A percentile compares a stretch with the other conserved stretches of the same genome.
Evolutionary conservation across 1,140 invertebrate genomes (phyloP).

Genomic region (Polypedilum vanderplanki): DNA sequence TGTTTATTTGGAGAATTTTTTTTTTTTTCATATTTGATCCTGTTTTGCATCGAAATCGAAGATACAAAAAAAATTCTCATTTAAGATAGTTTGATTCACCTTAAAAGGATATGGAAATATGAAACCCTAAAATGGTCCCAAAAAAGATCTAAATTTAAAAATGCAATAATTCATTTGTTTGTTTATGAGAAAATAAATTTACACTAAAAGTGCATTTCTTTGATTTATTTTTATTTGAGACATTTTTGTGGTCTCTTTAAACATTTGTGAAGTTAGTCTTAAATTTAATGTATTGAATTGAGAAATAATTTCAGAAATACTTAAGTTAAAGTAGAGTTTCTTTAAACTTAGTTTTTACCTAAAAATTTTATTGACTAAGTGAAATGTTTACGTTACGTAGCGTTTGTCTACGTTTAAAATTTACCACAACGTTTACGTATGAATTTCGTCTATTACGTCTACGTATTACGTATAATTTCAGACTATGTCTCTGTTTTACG

Average conservation of each 20-base stretch:
- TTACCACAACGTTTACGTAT: too few species aligned
- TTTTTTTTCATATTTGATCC: background rate
- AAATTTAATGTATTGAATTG: too few species aligned
- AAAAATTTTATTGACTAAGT: too few species aligned
- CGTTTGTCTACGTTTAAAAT: too few species aligned
- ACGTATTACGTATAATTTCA: too few species aligned
- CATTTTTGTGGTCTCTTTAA: background rate
- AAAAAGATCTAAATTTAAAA: background rate
- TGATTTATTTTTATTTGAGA: conserved; percentile 13
- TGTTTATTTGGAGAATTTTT: conserved; percentile 12
- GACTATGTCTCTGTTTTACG: too few species aligned
- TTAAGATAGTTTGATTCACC: background rate
- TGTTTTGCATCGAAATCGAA: conserved; percentile 8
- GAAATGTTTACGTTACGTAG: too few species aligned
- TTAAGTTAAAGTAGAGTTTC: too few species aligned
- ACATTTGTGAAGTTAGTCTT: background rate
- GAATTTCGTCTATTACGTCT: too few species aligned
- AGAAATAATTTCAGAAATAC: too few species aligned
- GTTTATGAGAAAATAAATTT: background rate
- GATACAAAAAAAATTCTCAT: too few species aligned
- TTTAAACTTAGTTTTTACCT: too few species aligned
- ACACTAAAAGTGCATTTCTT: background rate
- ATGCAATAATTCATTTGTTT: background rate
- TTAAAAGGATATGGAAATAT: conserved; percentile 5
- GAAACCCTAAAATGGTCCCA: background rate